Percentiles rank a stretch among this genome's conserved stretches.
Evolutionary conservation across 2,888 invertebrate species (phyloP).

Genomic region (Scaptomyza parva): DNA sequence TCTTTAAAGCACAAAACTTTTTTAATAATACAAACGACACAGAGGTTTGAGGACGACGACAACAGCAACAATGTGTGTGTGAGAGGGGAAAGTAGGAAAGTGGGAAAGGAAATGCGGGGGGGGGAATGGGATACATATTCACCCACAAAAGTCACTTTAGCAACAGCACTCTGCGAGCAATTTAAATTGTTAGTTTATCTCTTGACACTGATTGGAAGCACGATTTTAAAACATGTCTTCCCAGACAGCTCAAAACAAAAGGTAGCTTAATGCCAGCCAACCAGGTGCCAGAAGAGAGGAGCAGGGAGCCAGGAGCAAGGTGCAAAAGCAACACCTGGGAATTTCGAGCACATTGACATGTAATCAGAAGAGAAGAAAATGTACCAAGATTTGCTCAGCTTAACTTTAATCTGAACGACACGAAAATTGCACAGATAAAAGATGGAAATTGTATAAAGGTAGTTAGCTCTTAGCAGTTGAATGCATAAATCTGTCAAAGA

Average conservation of each 20-base stretch:
- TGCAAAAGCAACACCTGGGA: too few relatives aligned
- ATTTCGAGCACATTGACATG: too few relatives aligned
- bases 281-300: too few relatives aligned
- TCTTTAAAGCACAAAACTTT: conserved; percentile 74
- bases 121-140: conserved; percentile 17
- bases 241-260: conserved; percentile 16
- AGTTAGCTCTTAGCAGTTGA: too few relatives aligned
- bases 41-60: conserved; percentile 7
- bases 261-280: conserved; percentile 29
- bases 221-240: conserved; percentile 33
- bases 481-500: too few relatives aligned
- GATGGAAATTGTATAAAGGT: too few relatives aligned
- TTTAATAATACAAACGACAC: conserved; percentile 68
- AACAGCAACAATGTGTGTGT: conserved; percentile 32
- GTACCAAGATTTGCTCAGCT: too few relatives aligned
- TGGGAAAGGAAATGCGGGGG: too few relatives aligned
- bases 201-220: conserved; percentile 62
- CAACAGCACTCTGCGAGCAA: conserved; percentile 48
- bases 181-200: conserved; percentile 74
- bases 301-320: too few relatives aligned
- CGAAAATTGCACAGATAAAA: too few relatives aligned
- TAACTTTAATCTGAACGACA: too few relatives aligned
- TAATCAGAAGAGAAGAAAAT: too few relatives aligned
- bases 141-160: conserved; percentile 27
- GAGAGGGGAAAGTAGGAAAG: not conserved